Evolutionary conservation across 2,797 vertebrate species (phyloP), one percentile per base, ranked within the genome.

Genomic region (Crenuchus spilurus): DNA sequence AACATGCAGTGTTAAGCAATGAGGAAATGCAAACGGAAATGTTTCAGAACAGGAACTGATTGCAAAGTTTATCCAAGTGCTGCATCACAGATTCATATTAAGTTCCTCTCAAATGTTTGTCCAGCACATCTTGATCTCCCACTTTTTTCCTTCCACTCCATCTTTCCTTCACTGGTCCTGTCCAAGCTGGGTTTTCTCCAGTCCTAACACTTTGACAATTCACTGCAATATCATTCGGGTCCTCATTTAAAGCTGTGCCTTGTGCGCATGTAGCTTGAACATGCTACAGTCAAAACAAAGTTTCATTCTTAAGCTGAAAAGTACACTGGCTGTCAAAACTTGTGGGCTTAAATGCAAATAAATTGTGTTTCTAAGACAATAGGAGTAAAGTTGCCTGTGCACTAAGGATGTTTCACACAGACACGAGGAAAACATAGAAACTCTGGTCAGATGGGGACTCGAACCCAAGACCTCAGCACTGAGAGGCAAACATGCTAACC

Each of bases 221-320:
- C 92, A 0, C 81, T 90, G 80, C 92, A 94, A 78, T 95, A 84
- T 93, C 93, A 94, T 83, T 95, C 94, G 73, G 95, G 91, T 55
- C 94, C 24, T 95, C 94, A 1, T 93, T 95, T 6, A 95, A 90
- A 72, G 94, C 94, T 0, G 89, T 93, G 51, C 94, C 94, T 83
- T 95, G 93, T 4, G 94, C 94, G 52, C 95, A 94, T 70, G 94
- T 95, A 1, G 93, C 92, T 87, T 95, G 93, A 70, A 94, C 88
- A 0, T 93, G 90, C 94, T 94, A 95, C 95, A 76, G 60, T 8
- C 5, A 35, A 28, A 26, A 72, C n/a, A n/a, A n/a, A n/a, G n/a
- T n/a, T n/a, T n/a, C n/a, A n/a, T n/a, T n/a, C n/a, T n/a, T n/a
- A n/a, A n/a, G n/a, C n/a, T n/a, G n/a, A n/a, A n/a, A n/a, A n/a